Evolutionary conservation across 1,140 invertebrate genomes (phyloP).

Genomic region (Epicauta chinensis): DNA sequence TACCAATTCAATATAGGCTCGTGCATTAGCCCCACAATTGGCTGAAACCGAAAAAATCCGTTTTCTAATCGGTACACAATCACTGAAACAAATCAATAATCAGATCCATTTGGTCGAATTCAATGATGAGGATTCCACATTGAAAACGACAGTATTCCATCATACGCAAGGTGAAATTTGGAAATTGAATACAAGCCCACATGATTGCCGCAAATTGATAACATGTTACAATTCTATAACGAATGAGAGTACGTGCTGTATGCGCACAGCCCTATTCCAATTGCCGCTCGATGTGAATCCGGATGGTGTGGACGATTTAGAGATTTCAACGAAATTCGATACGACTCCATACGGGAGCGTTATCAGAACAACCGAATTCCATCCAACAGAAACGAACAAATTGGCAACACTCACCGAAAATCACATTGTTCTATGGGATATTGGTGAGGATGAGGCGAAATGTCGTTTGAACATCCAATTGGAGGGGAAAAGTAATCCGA

Average conservation of each 20-base stretch:
- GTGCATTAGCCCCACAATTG: slow-evolving; percentile 77
- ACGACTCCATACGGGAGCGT: slow-evolving; percentile 58
- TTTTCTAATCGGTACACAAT: slow-evolving; percentile 93
- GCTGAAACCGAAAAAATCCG: slow-evolving; percentile 81
- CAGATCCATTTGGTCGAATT: slow-evolving; percentile 90
- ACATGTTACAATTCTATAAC: slow-evolving; percentile 74
- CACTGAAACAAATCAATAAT: slow-evolving; percentile 78
- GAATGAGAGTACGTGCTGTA: slow-evolving; percentile 53
- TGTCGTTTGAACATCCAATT: slow-evolving; percentile 40
- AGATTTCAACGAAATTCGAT: slow-evolving; percentile 48
- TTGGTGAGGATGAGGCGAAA: slow-evolving; percentile 46
- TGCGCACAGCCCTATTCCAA: slow-evolving; percentile 64
- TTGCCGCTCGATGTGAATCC: slow-evolving; percentile 52
- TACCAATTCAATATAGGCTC: no score
- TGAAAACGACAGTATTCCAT: slow-evolving; percentile 77
- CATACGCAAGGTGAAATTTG: slow-evolving; percentile 86
- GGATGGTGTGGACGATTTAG: slow-evolving; percentile 45
- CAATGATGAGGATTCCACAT: slow-evolving; percentile 80
- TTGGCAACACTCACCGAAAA: slow-evolving; percentile 70
- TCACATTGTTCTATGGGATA: slow-evolving; percentile 50
- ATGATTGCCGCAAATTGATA: slow-evolving; percentile 64
- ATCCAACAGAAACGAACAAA: slow-evolving; percentile 69
- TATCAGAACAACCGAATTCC: slow-evolving; percentile 75
- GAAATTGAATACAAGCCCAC: slow-evolving; percentile 75
- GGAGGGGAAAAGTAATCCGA: slow-evolving; percentile 65